These are phyloP conservation scores for Ephestia elutella DNA, from an alignment of 1,140 invertebrate species.

Conservation along the genomic window DNA sequence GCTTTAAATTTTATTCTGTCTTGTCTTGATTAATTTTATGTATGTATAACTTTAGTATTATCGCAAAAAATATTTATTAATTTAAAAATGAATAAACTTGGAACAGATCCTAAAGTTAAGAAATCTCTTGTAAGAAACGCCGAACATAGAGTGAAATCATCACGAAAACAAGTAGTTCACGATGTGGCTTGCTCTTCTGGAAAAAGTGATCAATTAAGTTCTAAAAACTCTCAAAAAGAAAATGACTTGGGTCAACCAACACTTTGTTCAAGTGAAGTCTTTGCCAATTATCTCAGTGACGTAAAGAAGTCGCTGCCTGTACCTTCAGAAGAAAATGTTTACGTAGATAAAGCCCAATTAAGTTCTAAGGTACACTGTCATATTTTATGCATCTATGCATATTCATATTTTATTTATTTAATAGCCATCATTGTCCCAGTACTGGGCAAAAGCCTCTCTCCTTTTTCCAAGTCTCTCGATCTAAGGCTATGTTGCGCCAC, in stretches of 20 bases:
- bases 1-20: too few species aligned
- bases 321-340: slow-evolving; percentile 27
- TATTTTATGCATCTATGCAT: too few species aligned
- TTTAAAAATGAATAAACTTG: slow-evolving; percentile 39
- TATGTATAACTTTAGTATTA: background rate
- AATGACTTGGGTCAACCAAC: slow-evolving; percentile 39
- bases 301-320: slow-evolving; percentile 32
- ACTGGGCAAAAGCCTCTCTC: too few species aligned
- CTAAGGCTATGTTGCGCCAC: too few species aligned
- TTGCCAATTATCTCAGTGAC: slow-evolving; percentile 52
- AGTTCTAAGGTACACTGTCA: slow-evolving; percentile 35
- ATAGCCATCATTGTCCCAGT: too few species aligned
- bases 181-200: slow-evolving; percentile 35
- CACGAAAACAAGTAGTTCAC: slow-evolving; percentile 22
- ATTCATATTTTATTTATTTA: too few species aligned
- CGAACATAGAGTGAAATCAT: slow-evolving; percentile 33
- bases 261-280: slow-evolving; percentile 48
- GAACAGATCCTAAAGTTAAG: slow-evolving; percentile 49
- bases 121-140: slow-evolving; percentile 54
- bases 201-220: slow-evolving; percentile 13
- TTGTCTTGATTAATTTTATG: background rate
- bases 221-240: slow-evolving; percentile 22
- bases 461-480: too few species aligned
- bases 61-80: background rate
- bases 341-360: slow-evolving; percentile 35